A percentile compares a stretch with the other conserved stretches of the same genome.
Conservation (phyloP, 2,888 invertebrate species). For the Rhingia rostrata region DNA sequence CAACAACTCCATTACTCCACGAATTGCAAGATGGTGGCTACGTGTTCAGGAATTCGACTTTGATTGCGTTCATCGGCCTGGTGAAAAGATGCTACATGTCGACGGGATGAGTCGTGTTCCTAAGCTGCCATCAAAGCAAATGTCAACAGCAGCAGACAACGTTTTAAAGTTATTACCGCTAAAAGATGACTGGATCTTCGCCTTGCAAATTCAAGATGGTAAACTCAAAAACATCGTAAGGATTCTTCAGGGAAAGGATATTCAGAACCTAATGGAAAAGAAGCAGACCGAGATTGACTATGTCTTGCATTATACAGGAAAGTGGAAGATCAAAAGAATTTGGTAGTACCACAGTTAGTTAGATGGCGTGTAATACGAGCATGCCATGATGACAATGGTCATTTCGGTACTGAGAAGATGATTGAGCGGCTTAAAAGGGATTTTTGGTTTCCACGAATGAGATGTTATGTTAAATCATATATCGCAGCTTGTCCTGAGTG, state of each 20-base stretch:
- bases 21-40: conserved; percentile 55
- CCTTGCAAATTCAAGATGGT: conserved; percentile 18
- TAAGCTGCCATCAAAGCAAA: conserved; percentile 21
- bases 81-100: too few relatives aligned
- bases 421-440: conserved; percentile 55
- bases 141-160: conserved; percentile 24
- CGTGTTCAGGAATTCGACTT: conserved; percentile 60
- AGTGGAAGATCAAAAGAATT: conserved; percentile 11
- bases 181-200: neutral
- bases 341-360: conserved; percentile 13
- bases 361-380: too few relatives aligned
- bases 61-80: too few relatives aligned
- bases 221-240: neutral
- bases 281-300: too few relatives aligned
- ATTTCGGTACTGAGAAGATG: too few relatives aligned
- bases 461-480: conserved; percentile 72
- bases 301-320: conserved; percentile 21
- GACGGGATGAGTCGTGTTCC: conserved; percentile 59
- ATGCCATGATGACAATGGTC: too few relatives aligned
- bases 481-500: conserved; percentile 67
- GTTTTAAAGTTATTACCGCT: neutral
- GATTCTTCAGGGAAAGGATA: neutral
- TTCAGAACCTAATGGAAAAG: neutral
- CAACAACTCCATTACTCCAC: conserved; percentile 13
- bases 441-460: conserved; percentile 74